Conservation (phyloP, 2,888 invertebrate species). For the Villa cingulata region DNA sequence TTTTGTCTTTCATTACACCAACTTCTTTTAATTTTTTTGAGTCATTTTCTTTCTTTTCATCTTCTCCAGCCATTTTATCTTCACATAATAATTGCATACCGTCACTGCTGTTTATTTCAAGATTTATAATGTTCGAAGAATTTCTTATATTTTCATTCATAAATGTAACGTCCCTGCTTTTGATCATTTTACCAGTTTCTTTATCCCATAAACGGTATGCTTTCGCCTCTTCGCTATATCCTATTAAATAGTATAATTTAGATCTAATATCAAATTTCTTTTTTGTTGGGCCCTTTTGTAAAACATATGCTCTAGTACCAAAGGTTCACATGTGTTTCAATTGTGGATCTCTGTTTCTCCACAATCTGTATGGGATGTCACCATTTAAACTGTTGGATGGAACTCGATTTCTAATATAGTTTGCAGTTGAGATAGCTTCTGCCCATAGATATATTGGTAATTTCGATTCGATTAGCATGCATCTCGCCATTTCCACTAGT, state of each 20-base stretch:
- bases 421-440: neutral
- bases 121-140: no score
- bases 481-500: no score
- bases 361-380: neutral
- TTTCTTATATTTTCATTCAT: no score
- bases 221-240: neutral
- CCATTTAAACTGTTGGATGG: neutral
- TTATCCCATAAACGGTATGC: neutral
- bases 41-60: no score
- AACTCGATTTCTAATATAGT: neutral
- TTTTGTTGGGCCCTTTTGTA: neutral
- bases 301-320: neutral
- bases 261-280: conserved; percentile 12
- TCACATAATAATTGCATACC: no score
- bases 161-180: neutral
- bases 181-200: neutral
- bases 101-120: no score
- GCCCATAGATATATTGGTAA: neutral
- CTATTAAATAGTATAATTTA: neutral
- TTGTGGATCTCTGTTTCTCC: neutral
- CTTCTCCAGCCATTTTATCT: no score
- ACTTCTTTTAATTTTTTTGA: no score
- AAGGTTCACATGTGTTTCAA: neutral
- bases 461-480: neutral
- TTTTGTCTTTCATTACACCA: no score